Percentiles rank a stretch among this genome's conserved stretches.
Evolutionary conservation across 2,113 vertebrate species (phyloP).

Genomic region (Antechinus flavipes): DNA sequence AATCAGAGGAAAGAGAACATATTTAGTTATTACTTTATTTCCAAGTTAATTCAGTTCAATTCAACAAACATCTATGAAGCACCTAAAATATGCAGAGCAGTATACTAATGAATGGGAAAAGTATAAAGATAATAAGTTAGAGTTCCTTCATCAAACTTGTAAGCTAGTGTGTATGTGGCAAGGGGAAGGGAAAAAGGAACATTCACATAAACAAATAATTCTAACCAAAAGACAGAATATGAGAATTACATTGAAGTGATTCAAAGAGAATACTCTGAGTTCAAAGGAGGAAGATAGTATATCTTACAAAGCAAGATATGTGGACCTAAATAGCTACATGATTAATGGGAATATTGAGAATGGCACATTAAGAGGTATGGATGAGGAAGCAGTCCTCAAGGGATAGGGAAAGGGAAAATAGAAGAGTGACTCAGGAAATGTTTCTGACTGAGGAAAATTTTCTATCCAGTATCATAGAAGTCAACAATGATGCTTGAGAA

Average conservation of each 20-base stretch:
- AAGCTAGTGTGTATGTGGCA: not conserved
- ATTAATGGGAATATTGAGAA: not conserved
- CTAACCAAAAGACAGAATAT: not conserved
- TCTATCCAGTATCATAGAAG: constrained; percentile 5
- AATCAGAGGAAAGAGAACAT: constrained; percentile 42
- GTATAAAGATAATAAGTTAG: not conserved
- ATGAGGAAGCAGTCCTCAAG: not conserved
- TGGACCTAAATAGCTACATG: not conserved
- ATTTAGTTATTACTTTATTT: constrained; percentile 49
- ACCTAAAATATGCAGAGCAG: no score
- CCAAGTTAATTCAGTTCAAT: not conserved
- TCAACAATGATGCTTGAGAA: constrained; percentile 19
- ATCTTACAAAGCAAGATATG: not conserved
- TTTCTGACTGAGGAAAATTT: not conserved
- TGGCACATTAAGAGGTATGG: not conserved
- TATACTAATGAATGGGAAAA: not conserved
- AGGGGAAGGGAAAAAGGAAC: no score
- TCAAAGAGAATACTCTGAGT: not conserved
- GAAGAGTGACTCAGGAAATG: not conserved
- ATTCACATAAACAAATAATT: not conserved
- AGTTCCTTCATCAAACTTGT: not conserved
- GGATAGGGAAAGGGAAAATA: not conserved
- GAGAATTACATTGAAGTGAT: not conserved
- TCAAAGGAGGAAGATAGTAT: not conserved
- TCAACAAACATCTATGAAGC: no score